Base-by-base conservation (phyloP, 2,797 vertebrate species). In the Hippopotamyrus pictus region DNA sequence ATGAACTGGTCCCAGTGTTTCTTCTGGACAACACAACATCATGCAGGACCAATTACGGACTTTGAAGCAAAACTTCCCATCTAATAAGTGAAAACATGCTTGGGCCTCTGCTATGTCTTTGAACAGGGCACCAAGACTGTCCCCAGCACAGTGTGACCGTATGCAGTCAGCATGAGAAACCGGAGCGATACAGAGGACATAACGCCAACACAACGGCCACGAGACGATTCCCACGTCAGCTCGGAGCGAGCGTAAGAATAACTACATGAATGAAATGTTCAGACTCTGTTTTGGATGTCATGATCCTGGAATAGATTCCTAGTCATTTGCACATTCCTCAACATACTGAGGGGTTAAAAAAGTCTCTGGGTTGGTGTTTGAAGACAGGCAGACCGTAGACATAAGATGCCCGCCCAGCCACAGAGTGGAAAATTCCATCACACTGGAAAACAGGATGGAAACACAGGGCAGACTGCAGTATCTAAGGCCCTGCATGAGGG, bases 361-460 rank as follows among this genome's bases (percentile, higher is more conserved):
- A 85, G 54, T 19, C 29, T 76, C 33, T 41, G 69, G 33, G 33
- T 41, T 76, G 69, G 69, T 44, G 82, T 46, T 84, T n/a, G n/a
- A 25, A 14, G 83, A 50, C 22, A 53, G 8, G 19, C 46, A 22
- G 44, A 57, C 51, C 3, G 29, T 57, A n/a, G 50, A 76, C 69
- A 73, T 2, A 8, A 76, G 37, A 37, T 19, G 69, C 33, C 50
- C 7, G 53, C 51, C 85, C 12, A 5, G 53, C 33, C 33, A 54
- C 85, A 8, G 53, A 87, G 8, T 2, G 54, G 86, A 87, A 62
- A 62, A 87, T 87, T 87, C 86, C 86, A 87, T 44, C 54, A 65
- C 5, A 3, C 14, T 17, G 17, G 53, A 87, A 87, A 65, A 87
- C 84, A 44, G 54, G 11, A 41, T 22, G 41, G 33, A 62, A 48